Conservation (phyloP, 2,888 invertebrate genomes). For the Stenolophus ochropezus region DNA sequence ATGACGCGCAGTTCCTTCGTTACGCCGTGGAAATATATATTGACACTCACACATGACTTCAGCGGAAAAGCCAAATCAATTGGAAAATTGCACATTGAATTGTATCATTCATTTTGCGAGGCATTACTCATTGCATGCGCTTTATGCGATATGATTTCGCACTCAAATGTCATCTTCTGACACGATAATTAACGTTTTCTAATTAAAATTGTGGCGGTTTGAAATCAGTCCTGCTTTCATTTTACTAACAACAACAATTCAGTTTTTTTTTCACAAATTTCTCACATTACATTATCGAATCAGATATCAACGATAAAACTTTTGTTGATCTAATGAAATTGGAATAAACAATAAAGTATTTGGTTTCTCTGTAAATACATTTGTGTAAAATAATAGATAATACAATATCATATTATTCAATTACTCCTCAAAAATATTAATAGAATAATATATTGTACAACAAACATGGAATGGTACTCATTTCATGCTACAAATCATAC, state of each 20-base stretch:
- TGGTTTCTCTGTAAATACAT: no score
- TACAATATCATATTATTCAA: no score
- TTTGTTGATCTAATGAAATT: no score
- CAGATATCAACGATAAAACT: no score
- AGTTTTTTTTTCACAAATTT: neutral
- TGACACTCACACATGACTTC: neutral
- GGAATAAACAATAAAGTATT: no score
- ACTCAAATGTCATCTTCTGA: constrained; percentile 9
- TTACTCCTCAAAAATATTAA: no score
- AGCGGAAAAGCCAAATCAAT: constrained; percentile 6
- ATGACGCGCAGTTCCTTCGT: constrained; percentile 6
- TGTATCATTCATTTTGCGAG: neutral
- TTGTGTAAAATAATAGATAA: no score
- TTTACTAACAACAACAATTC: no score
- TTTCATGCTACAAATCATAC: no score
- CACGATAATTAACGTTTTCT: constrained; percentile 14
- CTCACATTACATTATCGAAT: no score
- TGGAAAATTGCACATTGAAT: constrained; percentile 12
- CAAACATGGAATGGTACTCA: no score
- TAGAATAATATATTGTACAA: no score
- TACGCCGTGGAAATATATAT: neutral
- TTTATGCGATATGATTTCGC: neutral
- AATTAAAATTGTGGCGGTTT: neutral
- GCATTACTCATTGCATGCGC: neutral
- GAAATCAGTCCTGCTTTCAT: neutral